A percentile compares a stretch with the other conserved stretches of the same genome.
Evolutionary conservation across 2,888 invertebrate genomes (phyloP).

Genomic region (Drosophila infuscata): DNA sequence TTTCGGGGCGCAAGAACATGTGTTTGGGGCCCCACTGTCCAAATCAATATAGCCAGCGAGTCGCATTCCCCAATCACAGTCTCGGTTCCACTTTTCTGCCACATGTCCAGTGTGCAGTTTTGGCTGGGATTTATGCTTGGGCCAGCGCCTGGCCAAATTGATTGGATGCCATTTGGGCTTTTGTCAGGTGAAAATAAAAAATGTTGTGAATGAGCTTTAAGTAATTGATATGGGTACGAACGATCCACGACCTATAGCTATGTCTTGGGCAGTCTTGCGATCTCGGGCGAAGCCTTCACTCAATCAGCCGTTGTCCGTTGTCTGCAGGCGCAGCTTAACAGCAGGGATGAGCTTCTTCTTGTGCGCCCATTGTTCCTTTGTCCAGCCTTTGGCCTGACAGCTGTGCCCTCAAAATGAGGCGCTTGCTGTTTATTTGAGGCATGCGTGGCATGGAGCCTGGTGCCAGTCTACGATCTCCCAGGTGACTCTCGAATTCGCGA

Average conservation of each 20-base stretch:
- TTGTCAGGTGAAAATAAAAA: conserved; percentile 84
- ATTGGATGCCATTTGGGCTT: conserved; percentile 81
- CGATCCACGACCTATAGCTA: conserved; percentile 26
- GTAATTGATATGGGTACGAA: conserved; percentile 84
- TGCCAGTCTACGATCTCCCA: conserved; percentile 36
- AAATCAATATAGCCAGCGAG: conserved; percentile 46
- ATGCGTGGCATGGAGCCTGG: conserved; percentile 55
- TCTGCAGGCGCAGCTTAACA: conserved; percentile 55
- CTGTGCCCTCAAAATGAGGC: conserved; percentile 79
- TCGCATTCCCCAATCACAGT: conserved; percentile 41
- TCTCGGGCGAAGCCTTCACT: conserved; percentile 58
- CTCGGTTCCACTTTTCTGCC: conserved; percentile 5
- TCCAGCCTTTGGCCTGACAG: conserved; percentile 67
- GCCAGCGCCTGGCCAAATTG: conserved; percentile 69
- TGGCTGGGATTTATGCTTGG: conserved; percentile 48
- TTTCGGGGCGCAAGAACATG: conserved; percentile 84
- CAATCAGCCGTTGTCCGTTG: conserved; percentile 57
- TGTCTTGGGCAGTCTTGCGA: conserved; percentile 13
- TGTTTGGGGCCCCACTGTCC: conserved; percentile 74
- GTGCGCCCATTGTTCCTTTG: conserved; percentile 79
- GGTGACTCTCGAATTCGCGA: conserved; percentile 20
- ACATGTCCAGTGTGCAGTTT: conserved; percentile 23
- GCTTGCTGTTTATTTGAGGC: conserved; percentile 78
- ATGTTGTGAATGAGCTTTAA: conserved; percentile 83
- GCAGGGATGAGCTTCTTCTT: conserved; percentile 66